Base-by-base conservation (phyloP, 1,140 invertebrate species). In the Ylistrum balloti region DNA sequence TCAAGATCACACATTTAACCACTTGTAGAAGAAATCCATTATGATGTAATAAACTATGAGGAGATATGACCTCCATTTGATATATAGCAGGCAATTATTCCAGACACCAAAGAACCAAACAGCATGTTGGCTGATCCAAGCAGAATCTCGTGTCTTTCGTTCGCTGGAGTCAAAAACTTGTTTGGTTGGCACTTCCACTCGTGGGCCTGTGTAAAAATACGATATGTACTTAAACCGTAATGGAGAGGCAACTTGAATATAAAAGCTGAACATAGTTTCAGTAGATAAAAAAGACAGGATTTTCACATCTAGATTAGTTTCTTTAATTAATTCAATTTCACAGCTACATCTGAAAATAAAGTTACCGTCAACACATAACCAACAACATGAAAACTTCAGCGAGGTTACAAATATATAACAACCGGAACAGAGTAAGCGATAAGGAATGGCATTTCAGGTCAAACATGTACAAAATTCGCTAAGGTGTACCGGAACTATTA, bases 151-250 rank as follows among this genome's bases (percentile, higher is more conserved):
- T 98, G 97, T 20, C 97, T 96, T 94, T 98, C 97, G 48, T 97
- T 93, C 88, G 97, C 97, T 0, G 97, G 97, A 0, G 97, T 90
- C 96, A 98, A 92, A 97, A 97, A 98, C 92, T 97, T 97, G 15
- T 96, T 96, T 0, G 97, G 97, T 93, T 98, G 98, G 91, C 97
- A 97, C 96, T 98, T 98, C 98, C 98, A 98, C 92, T 97, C 97
- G 45, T 97, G 95, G 0, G 97, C 95, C 92, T 93, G 86, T n/a
- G 89, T 32, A 92, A 88, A 56, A n/a, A 7, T 88, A 33, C n/a
- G 28, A 41, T n/a, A 88, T n/a, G n/a, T n/a, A n/a, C n/a, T n/a
- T n/a, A n/a, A n/a, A n/a, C n/a, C n/a, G n/a, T n/a, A n/a, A n/a
- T n/a, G n/a, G n/a, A n/a, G n/a, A n/a, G n/a, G n/a, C n/a, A n/a